These are phyloP conservation scores for Ophion costatus DNA, from an alignment of 2,888 invertebrate genomes.

Conservation along the genomic window DNA sequence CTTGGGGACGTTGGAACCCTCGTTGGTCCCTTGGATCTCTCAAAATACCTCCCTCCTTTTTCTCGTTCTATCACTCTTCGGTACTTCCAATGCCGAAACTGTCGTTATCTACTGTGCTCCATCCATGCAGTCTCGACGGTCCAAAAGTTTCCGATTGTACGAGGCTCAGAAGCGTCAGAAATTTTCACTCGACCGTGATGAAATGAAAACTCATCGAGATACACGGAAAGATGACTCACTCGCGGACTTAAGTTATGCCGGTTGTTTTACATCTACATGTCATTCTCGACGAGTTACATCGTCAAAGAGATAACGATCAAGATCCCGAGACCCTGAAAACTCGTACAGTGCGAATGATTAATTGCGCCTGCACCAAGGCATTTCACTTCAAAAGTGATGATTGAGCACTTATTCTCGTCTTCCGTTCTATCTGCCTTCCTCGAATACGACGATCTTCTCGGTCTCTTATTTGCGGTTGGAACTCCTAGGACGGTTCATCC, in stretches of 20 bases:
- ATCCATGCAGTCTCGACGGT: slow-evolving; percentile 32
- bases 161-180: neutral
- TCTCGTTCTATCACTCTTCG: slow-evolving; percentile 17
- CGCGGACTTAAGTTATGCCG: slow-evolving; percentile 23
- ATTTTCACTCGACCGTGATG: slow-evolving; percentile 44
- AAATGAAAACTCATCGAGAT: slow-evolving; percentile 54
- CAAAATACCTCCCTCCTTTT: slow-evolving; percentile 15
- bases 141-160: slow-evolving; percentile 51
- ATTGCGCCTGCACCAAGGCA: slow-evolving; percentile 39
- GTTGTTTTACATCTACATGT: slow-evolving; percentile 39
- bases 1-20: slow-evolving; percentile 64
- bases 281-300: slow-evolving; percentile 52
- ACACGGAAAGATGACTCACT: slow-evolving; percentile 53
- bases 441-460: slow-evolving; percentile 2
- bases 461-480: neutral
- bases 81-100: slow-evolving; percentile 30
- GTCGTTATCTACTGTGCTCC: slow-evolving; percentile 20
- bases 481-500: slow-evolving; percentile 7
- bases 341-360: slow-evolving; percentile 49
- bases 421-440: neutral
- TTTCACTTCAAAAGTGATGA: slow-evolving; percentile 56
- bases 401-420: slow-evolving; percentile 46
- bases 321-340: slow-evolving; percentile 15
- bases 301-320: slow-evolving; percentile 42
- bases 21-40: slow-evolving; percentile 57